Conservation (phyloP, 2,888 invertebrate species). For the Saturnia japonica region DNA sequence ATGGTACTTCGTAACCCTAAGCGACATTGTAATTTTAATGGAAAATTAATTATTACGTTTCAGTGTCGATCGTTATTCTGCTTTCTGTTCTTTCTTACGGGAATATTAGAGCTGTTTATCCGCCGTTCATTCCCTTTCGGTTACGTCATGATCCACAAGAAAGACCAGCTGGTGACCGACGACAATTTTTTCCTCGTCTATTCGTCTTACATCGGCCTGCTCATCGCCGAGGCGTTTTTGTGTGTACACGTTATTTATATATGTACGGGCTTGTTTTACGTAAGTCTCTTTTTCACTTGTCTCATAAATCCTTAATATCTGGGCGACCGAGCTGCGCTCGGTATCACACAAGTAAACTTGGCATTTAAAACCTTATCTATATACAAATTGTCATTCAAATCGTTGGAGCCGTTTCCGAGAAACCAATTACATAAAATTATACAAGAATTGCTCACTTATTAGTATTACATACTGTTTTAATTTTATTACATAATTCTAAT, state of each 20-base stretch:
- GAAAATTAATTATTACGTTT: slow-evolving; percentile 21
- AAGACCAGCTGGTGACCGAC: slow-evolving; percentile 10
- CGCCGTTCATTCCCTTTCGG: slow-evolving; percentile 27
- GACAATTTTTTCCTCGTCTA: slow-evolving; percentile 30
- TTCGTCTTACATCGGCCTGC: slow-evolving; percentile 31
- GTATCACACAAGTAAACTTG: too few species aligned
- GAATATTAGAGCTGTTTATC: slow-evolving; percentile 38
- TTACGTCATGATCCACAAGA: slow-evolving; percentile 22
- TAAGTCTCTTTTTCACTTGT: slow-evolving; percentile 30
- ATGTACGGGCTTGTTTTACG: slow-evolving; percentile 37
- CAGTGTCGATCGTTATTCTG: slow-evolving; percentile 46
- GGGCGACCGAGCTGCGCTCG: too few species aligned
- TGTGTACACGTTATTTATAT: slow-evolving; percentile 35
- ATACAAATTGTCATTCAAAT: too few species aligned
- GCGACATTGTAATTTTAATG: too few species aligned
- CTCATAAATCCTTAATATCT: neutral
- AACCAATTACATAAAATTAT: too few species aligned
- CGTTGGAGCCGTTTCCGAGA: too few species aligned
- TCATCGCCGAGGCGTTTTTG: slow-evolving; percentile 40
- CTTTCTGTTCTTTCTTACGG: slow-evolving; percentile 37
- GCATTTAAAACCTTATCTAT: too few species aligned
- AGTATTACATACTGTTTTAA: too few species aligned
- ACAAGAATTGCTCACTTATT: too few species aligned
- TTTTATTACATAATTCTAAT: too few species aligned
- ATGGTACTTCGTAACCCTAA: too few species aligned